phyloP scores from a whole-genome alignment of 1,140 invertebrate genomes.

The Bombus turneri region DNA sequence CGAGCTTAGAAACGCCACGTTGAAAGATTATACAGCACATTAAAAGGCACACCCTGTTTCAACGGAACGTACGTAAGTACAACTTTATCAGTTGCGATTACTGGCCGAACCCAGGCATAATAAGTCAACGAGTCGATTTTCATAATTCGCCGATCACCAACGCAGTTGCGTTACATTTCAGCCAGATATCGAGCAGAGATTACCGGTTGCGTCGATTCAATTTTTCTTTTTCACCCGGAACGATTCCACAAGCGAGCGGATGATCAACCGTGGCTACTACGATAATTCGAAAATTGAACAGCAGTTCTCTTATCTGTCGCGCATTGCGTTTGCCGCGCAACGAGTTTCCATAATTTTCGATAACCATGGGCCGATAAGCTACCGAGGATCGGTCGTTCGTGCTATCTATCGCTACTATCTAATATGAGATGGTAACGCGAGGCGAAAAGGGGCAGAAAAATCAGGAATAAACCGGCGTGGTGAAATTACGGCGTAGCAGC shows the following conservation, averaged over 20 bases:
- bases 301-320: not conserved
- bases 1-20: no score
- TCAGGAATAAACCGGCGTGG: not conserved
- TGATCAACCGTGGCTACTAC: not conserved
- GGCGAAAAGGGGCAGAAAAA: not conserved
- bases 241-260: not conserved
- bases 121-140: not conserved
- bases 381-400: not conserved
- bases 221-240: not conserved
- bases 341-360: conserved; percentile 14
- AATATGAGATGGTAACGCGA: not conserved
- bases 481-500: conserved; percentile 26
- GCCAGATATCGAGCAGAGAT: not conserved
- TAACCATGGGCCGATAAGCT: not conserved
- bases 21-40: not conserved
- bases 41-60: not conserved
- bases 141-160: not conserved
- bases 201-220: not conserved
- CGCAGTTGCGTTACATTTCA: not conserved
- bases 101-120: no score
- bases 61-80: not conserved
- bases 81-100: conserved; percentile 17
- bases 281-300: conserved; percentile 45
- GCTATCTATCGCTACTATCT: not conserved
- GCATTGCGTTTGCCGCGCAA: not conserved